These are phyloP conservation scores for Amblyteles armatorius DNA, from an alignment of 2,888 invertebrate genomes.

Conservation along the genomic window DNA sequence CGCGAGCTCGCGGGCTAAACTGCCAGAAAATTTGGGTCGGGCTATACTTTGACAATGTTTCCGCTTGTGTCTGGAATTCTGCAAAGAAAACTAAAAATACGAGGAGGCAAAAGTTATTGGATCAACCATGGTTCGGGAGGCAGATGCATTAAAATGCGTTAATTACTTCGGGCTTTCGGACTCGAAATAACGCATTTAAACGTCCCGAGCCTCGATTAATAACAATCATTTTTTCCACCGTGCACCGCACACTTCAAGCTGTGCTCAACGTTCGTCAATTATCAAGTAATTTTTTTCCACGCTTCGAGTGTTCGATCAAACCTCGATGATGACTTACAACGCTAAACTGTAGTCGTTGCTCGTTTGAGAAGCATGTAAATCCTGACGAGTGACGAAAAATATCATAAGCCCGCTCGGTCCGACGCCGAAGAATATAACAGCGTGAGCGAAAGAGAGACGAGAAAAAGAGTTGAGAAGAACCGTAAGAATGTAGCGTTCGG, in stretches of 20 bases:
- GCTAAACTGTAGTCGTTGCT: conserved; percentile 2
- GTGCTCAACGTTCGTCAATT: conserved; percentile 46
- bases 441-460: background rate
- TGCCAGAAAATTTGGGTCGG: conserved; percentile 36
- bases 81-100: too few species aligned
- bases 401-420: conserved; percentile 10
- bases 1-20: conserved; percentile 34
- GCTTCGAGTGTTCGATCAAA: conserved; percentile 25
- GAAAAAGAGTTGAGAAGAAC: conserved; percentile 61
- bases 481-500: conserved; percentile 70
- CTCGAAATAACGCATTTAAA: background rate
- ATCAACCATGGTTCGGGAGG: too few species aligned
- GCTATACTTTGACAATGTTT: conserved; percentile 39
- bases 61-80: conserved; percentile 9
- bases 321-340: conserved; percentile 9
- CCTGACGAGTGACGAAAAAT: conserved; percentile 20
- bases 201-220: background rate
- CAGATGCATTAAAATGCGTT: too few species aligned
- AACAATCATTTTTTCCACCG: background rate
- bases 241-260: background rate
- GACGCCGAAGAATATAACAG: conserved; percentile 6
- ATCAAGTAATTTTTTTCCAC: background rate
- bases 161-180: too few species aligned
- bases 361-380: background rate
- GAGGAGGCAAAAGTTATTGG: too few species aligned